A percentile compares a stretch with the other conserved stretches of the same genome.
phyloP scores from a whole-genome alignment of 1,140 invertebrate species.

The Dufourea novaeangliae region DNA sequence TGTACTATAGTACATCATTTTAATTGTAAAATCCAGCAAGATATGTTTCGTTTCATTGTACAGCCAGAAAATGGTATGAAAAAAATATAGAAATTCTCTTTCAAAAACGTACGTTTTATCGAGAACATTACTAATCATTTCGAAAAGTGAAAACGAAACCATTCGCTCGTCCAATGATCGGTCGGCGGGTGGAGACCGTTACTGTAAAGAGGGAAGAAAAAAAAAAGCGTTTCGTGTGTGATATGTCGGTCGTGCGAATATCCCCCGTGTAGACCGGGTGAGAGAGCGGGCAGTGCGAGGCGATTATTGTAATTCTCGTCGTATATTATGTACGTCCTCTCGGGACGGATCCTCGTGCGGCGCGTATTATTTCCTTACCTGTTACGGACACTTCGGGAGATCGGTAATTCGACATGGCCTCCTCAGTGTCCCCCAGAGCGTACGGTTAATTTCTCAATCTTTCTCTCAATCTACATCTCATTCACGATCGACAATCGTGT shows the following conservation, averaged over 20 bases:
- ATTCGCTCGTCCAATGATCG: not conserved
- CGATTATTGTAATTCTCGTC: slow-evolving; percentile 52
- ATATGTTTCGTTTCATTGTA: too few relatives aligned
- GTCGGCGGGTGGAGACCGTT: not conserved
- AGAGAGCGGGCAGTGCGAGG: slow-evolving; percentile 79
- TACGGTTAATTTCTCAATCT: slow-evolving; percentile 55
- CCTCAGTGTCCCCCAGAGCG: slow-evolving; percentile 72
- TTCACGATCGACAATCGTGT: slow-evolving; percentile 43
- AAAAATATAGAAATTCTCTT: too few relatives aligned
- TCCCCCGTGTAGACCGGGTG: slow-evolving; percentile 66
- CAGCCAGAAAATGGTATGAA: too few relatives aligned
- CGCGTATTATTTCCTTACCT: slow-evolving; percentile 73
- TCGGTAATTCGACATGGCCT: slow-evolving; percentile 59
- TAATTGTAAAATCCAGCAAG: too few relatives aligned
- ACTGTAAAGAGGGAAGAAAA: not conserved
- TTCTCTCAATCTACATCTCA: slow-evolving; percentile 54
- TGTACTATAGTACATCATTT: too few relatives aligned
- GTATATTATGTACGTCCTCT: slow-evolving; percentile 40
- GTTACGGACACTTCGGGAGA: slow-evolving; percentile 75
- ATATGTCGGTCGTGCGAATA: slow-evolving; percentile 58
- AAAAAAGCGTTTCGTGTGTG: slow-evolving; percentile 18
- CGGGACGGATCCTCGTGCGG: slow-evolving; percentile 29
- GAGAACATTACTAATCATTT: too few relatives aligned
- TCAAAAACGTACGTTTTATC: too few relatives aligned
- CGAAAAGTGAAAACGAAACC: not conserved